Evolutionary conservation across 2,113 vertebrate genomes (phyloP).

Genomic region (human (Homo sapiens)): DNA sequence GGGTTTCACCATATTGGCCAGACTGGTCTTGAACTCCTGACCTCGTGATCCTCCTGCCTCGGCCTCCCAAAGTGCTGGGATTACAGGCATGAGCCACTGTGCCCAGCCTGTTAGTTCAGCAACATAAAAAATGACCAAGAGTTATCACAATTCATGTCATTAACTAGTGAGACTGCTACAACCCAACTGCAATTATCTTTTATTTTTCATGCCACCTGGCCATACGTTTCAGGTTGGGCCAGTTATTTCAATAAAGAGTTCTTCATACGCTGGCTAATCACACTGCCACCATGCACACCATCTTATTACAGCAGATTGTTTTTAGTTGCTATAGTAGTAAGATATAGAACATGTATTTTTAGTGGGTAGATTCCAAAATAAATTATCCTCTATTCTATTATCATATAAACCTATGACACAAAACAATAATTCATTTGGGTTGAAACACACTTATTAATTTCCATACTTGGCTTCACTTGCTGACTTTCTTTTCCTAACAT

Average conservation of each 20-base stretch:
- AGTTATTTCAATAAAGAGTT: background rate
- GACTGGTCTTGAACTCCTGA: no score
- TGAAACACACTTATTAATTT: background rate
- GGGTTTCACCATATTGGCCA: no score
- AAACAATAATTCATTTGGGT: background rate
- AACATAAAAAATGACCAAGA: background rate
- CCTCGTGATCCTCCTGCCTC: no score
- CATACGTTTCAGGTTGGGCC: background rate
- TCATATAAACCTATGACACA: background rate
- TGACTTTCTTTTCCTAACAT: background rate
- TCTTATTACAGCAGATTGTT: background rate
- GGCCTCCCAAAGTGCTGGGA: no score
- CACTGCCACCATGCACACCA: background rate
- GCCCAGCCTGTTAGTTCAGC: background rate
- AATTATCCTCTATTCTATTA: background rate
- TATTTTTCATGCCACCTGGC: background rate
- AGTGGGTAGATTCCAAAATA: background rate
- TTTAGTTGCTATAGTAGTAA: background rate
- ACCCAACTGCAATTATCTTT: background rate
- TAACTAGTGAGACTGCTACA: background rate
- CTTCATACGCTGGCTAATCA: background rate
- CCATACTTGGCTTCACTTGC: background rate
- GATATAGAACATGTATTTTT: background rate
- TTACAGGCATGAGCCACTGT: no score
- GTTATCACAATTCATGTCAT: background rate